phyloP scores from a whole-genome alignment of 2,888 invertebrate genomes.

The Apoderus coryli region DNA sequence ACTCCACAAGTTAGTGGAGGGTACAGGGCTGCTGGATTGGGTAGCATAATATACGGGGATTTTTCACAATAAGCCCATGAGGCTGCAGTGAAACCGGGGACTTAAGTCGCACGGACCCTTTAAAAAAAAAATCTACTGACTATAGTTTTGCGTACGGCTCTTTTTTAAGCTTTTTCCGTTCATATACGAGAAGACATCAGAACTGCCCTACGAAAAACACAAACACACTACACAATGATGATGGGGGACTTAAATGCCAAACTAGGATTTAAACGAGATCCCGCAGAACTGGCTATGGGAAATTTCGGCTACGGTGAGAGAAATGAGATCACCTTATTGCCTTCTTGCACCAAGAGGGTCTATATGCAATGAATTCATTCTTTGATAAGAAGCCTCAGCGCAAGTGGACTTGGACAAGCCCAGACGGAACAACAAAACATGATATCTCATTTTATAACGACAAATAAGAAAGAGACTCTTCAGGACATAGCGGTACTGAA shows the following conservation, averaged over 20 bases:
- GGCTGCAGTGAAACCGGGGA: no score
- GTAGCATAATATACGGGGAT: no score
- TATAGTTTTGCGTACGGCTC: no score
- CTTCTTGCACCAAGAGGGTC: constrained; percentile 5
- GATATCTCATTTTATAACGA: constrained; percentile 7
- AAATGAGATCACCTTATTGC: constrained; percentile 6
- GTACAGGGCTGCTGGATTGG: no score
- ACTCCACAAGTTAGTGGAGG: no score
- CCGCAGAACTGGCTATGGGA: constrained; percentile 2
- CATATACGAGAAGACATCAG: constrained; percentile 3
- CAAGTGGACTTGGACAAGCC: constrained; percentile 7
- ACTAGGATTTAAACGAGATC: constrained; percentile 1
- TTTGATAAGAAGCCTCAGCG: constrained; percentile 5
- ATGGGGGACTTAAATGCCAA: constrained; percentile 7
- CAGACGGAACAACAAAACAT: constrained; percentile 4
- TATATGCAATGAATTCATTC: no score
- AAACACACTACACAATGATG: constrained; percentile 3
- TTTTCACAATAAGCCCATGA: no score
- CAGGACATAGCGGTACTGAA: constrained; percentile 8
- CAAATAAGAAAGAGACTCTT: constrained; percentile 6
- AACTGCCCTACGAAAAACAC: background rate
- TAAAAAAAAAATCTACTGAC: no score
- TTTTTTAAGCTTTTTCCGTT: no score
- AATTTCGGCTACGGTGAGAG: background rate
- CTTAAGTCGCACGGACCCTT: no score